Percentiles rank a stretch among this genome's conserved stretches.
These are phyloP conservation scores for Rhinichthys osculus DNA, from an alignment of 2,797 vertebrate genomes.

Conservation along the genomic window DNA sequence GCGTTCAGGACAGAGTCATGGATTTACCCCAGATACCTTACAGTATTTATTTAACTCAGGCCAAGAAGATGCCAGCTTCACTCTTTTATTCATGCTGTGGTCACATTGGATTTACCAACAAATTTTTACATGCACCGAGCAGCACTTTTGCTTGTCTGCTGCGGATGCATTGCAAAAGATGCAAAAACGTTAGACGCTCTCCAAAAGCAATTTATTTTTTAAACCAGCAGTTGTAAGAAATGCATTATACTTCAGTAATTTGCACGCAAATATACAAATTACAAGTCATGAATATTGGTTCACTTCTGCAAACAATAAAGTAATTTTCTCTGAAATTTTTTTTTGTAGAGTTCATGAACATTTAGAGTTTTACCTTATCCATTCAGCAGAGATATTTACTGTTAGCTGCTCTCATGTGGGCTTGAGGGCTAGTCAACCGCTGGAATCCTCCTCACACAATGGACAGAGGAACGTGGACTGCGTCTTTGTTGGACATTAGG, in stretches of 20 bases:
- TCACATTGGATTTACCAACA: not conserved
- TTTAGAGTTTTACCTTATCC: too few relatives aligned
- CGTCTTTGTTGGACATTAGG: too few relatives aligned
- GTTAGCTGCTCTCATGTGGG: too few relatives aligned
- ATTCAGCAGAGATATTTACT: too few relatives aligned
- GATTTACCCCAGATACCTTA: too few relatives aligned
- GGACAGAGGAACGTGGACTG: too few relatives aligned
- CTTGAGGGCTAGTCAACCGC: too few relatives aligned
- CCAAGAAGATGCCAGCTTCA: not conserved
- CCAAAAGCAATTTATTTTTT: not conserved
- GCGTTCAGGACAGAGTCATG: too few relatives aligned
- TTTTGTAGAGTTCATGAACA: not conserved
- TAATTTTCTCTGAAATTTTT: not conserved
- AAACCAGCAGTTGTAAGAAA: conserved; percentile 1
- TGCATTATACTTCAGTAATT: not conserved
- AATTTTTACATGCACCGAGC: not conserved
- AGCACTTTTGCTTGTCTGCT: conserved; percentile 1
- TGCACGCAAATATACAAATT: not conserved
- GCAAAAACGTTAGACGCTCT: not conserved
- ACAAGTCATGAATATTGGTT: not conserved
- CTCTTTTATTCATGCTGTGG: not conserved
- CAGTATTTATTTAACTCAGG: too few relatives aligned
- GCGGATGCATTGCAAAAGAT: not conserved
- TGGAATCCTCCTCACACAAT: too few relatives aligned
- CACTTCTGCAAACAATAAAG: not conserved